These are phyloP conservation scores for Oryzias celebensis DNA, from an alignment of 2,113 vertebrate genomes.

Conservation along the genomic window DNA sequence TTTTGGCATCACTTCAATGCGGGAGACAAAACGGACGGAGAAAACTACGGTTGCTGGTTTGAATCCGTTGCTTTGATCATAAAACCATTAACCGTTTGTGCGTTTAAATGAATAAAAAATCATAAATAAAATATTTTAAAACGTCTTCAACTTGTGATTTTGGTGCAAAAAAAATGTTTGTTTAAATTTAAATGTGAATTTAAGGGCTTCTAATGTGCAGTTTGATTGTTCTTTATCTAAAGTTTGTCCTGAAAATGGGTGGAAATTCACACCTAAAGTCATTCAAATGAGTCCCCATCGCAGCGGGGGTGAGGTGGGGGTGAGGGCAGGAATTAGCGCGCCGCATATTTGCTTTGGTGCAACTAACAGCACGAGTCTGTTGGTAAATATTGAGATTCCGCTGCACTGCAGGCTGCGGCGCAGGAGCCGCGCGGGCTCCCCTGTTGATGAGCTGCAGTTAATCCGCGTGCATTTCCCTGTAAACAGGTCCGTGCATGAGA, in stretches of 20 bases:
- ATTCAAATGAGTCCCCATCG: constrained; percentile 52
- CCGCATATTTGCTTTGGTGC: constrained; percentile 71
- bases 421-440: constrained; percentile 64
- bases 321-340: constrained; percentile 32
- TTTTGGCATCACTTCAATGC: too few relatives aligned
- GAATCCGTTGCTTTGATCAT: too few relatives aligned
- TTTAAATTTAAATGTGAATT: too few relatives aligned
- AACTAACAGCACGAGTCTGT: constrained; percentile 72
- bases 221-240: constrained; percentile 9
- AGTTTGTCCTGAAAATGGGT: constrained; percentile 50
- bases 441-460: constrained; percentile 72
- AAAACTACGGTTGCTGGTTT: too few relatives aligned
- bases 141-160: too few relatives aligned
- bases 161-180: too few relatives aligned
- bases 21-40: too few relatives aligned
- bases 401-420: constrained; percentile 67
- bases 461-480: constrained; percentile 81
- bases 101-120: too few relatives aligned
- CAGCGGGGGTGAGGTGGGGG: constrained; percentile 1
- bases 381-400: constrained; percentile 78
- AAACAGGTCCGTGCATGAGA: constrained; percentile 81
- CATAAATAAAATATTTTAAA: too few relatives aligned
- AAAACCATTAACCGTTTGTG: too few relatives aligned
- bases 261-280: constrained; percentile 57
- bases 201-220: too few relatives aligned